phyloP scores from a whole-genome alignment of 2,113 vertebrate genomes.

The Tenebrosternarchus preto region DNA sequence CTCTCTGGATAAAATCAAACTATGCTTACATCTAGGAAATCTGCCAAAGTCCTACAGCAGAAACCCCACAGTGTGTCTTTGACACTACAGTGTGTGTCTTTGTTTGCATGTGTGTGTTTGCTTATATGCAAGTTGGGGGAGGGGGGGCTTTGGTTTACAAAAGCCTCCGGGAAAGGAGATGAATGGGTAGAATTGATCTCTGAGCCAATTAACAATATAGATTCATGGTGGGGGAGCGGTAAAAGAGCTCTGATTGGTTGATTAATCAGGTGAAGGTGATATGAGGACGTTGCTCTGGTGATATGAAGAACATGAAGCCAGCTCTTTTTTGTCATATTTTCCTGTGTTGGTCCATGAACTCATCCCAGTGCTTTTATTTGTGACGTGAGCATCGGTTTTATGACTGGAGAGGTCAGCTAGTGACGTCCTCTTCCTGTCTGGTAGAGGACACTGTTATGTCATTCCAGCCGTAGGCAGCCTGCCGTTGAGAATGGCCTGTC shows the following conservation, averaged over 20 bases:
- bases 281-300: background rate
- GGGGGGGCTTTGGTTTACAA: background rate
- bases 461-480: background rate
- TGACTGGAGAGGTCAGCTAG: slow-evolving; percentile 16
- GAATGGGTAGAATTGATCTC: slow-evolving; percentile 33
- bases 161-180: background rate
- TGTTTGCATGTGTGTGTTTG: slow-evolving; percentile 35
- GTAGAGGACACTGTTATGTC: slow-evolving; percentile 19
- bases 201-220: background rate
- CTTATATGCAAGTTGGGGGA: slow-evolving; percentile 27
- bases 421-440: background rate
- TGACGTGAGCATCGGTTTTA: background rate
- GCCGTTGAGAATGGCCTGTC: slow-evolving; percentile 20
- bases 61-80: too few relatives aligned
- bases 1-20: slow-evolving; percentile 29
- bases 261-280: background rate
- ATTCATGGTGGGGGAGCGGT: background rate
- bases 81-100: slow-evolving; percentile 16
- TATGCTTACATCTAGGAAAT: slow-evolving; percentile 37
- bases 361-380: background rate
- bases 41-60: slow-evolving; percentile 25
- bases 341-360: background rate
- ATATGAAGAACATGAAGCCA: too few relatives aligned
- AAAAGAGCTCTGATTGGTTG: slow-evolving; percentile 18
- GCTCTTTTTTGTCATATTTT: too few relatives aligned